Evolutionary conservation across 2,797 vertebrate species (phyloP).

Genomic region (Varecia variegata): DNA sequence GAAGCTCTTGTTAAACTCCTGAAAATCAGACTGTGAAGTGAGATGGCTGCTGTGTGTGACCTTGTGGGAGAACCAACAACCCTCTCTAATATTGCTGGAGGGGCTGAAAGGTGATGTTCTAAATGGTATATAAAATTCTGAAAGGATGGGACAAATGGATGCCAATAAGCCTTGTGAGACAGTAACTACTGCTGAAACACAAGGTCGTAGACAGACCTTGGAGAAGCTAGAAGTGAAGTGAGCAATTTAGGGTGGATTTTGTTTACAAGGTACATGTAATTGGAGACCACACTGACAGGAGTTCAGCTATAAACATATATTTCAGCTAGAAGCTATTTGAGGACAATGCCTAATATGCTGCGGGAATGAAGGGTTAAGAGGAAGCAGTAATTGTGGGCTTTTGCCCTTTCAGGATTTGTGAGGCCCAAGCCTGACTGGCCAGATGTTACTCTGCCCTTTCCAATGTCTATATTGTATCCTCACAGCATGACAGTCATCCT

Average conservation of each 20-base stretch:
- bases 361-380: constrained; percentile 41
- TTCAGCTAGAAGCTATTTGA: constrained; percentile 50
- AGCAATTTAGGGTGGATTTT: constrained; percentile 57
- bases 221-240: neutral
- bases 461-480: constrained; percentile 39
- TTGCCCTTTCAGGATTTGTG: constrained; percentile 69
- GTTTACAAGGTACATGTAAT: constrained; percentile 44
- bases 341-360: neutral
- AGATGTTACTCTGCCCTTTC: constrained; percentile 67
- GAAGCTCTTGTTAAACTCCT: constrained; percentile 59
- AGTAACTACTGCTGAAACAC: constrained; percentile 23
- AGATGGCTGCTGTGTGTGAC: constrained; percentile 46
- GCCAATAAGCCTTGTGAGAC: neutral
- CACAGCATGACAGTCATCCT: constrained; percentile 50
- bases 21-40: constrained; percentile 45
- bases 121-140: constrained; percentile 57
- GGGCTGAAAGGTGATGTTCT: constrained; percentile 49
- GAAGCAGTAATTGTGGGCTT: constrained; percentile 5
- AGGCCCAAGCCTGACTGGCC: constrained; percentile 49
- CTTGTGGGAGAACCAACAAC: constrained; percentile 33
- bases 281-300: neutral
- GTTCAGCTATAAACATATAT: neutral
- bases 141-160: constrained; percentile 24
- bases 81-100: neutral
- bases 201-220: constrained; percentile 59